Percentiles rank a stretch among this genome's conserved stretches.
Evolutionary conservation across 2,797 vertebrate species (phyloP).

Genomic region (Galaxias olidus): DNA sequence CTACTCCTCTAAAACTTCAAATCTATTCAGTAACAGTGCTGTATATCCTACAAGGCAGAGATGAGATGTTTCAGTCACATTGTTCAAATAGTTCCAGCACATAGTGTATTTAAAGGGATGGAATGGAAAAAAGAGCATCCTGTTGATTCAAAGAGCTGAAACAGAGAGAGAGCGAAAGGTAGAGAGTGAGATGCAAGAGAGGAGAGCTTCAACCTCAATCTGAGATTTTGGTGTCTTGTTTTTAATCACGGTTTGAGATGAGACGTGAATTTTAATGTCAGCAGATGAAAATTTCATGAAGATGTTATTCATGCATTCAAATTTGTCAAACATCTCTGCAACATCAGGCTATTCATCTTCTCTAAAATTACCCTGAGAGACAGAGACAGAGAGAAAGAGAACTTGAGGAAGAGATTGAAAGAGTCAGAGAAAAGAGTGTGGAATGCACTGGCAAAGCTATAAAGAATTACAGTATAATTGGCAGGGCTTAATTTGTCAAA

Average conservation of each 20-base stretch:
- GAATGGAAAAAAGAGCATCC: neutral
- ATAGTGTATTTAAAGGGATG: too few relatives aligned
- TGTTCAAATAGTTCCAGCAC: too few relatives aligned
- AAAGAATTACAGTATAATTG: too few relatives aligned
- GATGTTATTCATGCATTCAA: constrained; percentile 13
- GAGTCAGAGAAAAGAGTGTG: too few relatives aligned
- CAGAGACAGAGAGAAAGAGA: neutral
- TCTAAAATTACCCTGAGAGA: neutral
- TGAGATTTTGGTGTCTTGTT: constrained; percentile 3
- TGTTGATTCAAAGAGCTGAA: neutral
- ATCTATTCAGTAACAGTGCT: too few relatives aligned
- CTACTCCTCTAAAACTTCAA: too few relatives aligned
- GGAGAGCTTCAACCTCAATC: neutral
- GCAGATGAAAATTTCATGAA: constrained; percentile 6
- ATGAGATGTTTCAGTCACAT: too few relatives aligned
- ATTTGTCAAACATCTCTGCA: constrained; percentile 14
- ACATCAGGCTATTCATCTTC: neutral
- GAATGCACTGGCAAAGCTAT: too few relatives aligned
- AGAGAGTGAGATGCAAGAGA: neutral
- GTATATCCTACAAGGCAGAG: too few relatives aligned
- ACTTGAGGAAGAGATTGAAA: too few relatives aligned
- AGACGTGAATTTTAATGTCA: too few relatives aligned
- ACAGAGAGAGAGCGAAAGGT: neutral
- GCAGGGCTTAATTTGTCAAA: too few relatives aligned
- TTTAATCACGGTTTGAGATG: constrained; percentile 9